Percentiles rank a stretch among this genome's conserved stretches.
These are phyloP conservation scores for Zaprionus inermis DNA, from an alignment of 1,140 invertebrate genomes.

Conservation along the genomic window DNA sequence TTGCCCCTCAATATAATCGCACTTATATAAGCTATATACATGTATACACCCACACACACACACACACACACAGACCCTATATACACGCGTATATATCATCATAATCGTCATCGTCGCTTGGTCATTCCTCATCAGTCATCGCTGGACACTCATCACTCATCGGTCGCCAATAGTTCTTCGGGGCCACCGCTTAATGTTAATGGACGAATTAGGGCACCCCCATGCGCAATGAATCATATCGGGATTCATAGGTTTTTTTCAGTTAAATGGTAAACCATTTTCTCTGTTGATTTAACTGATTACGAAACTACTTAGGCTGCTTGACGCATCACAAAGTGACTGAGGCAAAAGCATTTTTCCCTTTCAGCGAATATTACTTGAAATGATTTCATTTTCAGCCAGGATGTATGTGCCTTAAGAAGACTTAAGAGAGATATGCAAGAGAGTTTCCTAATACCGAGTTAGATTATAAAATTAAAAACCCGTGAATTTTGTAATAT, in stretches of 20 bases:
- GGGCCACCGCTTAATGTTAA: neutral
- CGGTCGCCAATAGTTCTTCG: neutral
- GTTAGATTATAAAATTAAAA: too few relatives aligned
- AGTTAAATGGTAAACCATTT: too few relatives aligned
- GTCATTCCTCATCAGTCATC: conserved; percentile 16
- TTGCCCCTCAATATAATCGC: neutral
- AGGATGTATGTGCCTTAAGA: too few relatives aligned
- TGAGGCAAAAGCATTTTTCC: too few relatives aligned
- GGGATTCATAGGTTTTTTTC: neutral
- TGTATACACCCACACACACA: neutral
- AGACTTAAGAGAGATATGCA: too few relatives aligned
- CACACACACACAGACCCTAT: too few relatives aligned
- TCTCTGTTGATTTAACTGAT: neutral
- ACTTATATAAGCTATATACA: neutral
- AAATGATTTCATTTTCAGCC: too few relatives aligned
- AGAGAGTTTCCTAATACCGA: too few relatives aligned
- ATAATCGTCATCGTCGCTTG: neutral
- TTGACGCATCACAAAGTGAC: neutral
- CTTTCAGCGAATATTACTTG: too few relatives aligned
- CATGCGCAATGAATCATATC: neutral
- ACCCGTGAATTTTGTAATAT: too few relatives aligned
- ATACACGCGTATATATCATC: neutral
- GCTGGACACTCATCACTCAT: conserved; percentile 11
- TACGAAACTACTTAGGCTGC: neutral
- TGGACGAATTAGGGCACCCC: neutral